phyloP scores from a whole-genome alignment of 2,888 invertebrate species.

The Tuberolachnus salignus region DNA sequence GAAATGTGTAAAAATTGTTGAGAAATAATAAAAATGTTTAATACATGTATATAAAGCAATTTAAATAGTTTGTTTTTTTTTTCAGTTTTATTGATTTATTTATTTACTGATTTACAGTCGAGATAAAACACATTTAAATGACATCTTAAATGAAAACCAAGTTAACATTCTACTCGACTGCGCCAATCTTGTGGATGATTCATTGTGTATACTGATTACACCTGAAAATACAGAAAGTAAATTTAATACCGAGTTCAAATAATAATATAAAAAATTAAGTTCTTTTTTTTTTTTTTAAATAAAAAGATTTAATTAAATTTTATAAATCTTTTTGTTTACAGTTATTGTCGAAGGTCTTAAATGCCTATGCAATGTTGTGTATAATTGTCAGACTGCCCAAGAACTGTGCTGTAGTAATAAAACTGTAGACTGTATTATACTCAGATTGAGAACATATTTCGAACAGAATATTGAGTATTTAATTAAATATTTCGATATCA shows the following conservation, averaged over 20 bases:
- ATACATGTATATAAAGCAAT: too few species aligned
- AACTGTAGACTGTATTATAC: constrained; percentile 74
- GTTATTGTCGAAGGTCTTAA: constrained; percentile 80
- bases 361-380: constrained; percentile 86
- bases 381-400: constrained; percentile 73
- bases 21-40: too few species aligned
- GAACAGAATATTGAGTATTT: constrained; percentile 72
- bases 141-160: constrained; percentile 72
- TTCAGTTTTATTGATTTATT: background rate
- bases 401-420: constrained; percentile 69
- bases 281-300: too few species aligned
- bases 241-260: background rate
- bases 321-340: constrained; percentile 44
- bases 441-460: constrained; percentile 73
- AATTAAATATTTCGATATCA: constrained; percentile 84
- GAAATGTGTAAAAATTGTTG: too few species aligned
- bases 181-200: constrained; percentile 66
- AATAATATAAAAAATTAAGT: too few species aligned
- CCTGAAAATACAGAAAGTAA: constrained; percentile 41
- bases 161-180: constrained; percentile 72
- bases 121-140: constrained; percentile 76
- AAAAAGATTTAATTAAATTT: background rate
- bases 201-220: constrained; percentile 23
- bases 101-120: constrained; percentile 67
- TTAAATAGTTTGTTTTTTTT: too few species aligned